phyloP scores from a whole-genome alignment of 2,888 invertebrate species.

The Sarcophaga variegata region DNA sequence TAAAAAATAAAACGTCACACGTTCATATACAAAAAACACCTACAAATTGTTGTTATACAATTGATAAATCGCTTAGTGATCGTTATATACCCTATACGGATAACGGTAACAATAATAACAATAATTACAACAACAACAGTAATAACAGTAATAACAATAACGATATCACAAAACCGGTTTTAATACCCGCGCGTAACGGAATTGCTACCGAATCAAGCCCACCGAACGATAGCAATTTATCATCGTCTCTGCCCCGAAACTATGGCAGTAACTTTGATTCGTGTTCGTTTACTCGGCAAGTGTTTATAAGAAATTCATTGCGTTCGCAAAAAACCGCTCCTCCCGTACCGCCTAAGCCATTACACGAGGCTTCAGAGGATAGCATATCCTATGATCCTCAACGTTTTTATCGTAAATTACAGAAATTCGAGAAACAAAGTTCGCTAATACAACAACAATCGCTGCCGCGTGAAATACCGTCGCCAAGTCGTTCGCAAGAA shows the following conservation, averaged over 20 bases:
- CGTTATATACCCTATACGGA: conserved; percentile 42
- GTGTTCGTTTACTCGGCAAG: conserved; percentile 53
- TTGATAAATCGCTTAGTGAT: conserved; percentile 73
- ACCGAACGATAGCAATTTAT: conserved; percentile 45
- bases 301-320: conserved; percentile 57
- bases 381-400: conserved; percentile 71
- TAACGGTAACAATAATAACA: conserved; percentile 8
- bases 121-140: too few relatives aligned
- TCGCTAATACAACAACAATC: conserved; percentile 61
- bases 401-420: conserved; percentile 74
- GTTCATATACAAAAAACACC: conserved; percentile 70
- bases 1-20: conserved; percentile 49
- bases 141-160: not conserved
- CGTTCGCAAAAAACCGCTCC: conserved; percentile 65
- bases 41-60: conserved; percentile 79
- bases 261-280: conserved; percentile 68
- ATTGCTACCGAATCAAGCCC: not conserved
- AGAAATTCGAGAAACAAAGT: conserved; percentile 74
- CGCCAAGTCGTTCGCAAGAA: conserved; percentile 38
- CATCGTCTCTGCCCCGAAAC: conserved; percentile 70
- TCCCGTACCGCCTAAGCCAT: conserved; percentile 73
- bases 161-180: conserved; percentile 61
- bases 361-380: conserved; percentile 42
- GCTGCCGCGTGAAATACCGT: conserved; percentile 40
- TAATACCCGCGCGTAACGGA: conserved; percentile 56